Evolutionary conservation across 2,113 vertebrate genomes (phyloP), one percentile per base, ranked within the genome.

Genomic region (Triplophysa dalaica): DNA sequence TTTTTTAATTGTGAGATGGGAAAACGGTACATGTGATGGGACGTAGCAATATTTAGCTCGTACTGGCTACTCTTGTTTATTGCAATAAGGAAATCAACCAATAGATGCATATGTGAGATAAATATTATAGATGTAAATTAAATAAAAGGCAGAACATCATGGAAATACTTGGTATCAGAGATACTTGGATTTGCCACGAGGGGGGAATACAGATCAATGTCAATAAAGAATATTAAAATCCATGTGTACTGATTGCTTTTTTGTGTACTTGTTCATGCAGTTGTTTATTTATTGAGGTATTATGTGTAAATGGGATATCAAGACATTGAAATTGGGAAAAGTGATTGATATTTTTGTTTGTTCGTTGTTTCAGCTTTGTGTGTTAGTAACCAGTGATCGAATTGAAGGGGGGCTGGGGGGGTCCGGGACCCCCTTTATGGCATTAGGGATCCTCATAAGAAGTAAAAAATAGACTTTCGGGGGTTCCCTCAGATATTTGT

Each of bases 61-160:
- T 92, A 89, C 89, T 89, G 93, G 91, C 90, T 92, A 92, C 90
- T 92, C 90, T 91, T 90, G 92, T 94, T 93, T 92, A 91, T 92
- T 92, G 93, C 92, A 94, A 93, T 94, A 94, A 93, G 89, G 91
- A 91, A 90, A 92, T 87, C 80, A 91, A 92, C 87, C 86, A 90
- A 92, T 91, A 91, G 89, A 91, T 89, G 89, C 90, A 89, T 92
- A 91, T 90, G 91, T 93, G 89, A 92, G 88, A 91, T 89, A 88
- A 91, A 91, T 89, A 92, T 88, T 89, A 89, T 92, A 90, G 91
- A 90, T 93, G 90, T 93, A 91, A 92, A 91, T 93, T 91, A 93
- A 94, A 91, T 89, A 72, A 88, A 90, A 90, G 45, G 89, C 90
- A 29, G 89, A 87, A 89, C 87, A 90, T 90, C 90, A 92, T 90